A percentile compares a stretch with the other conserved stretches of the same genome.
Evolutionary conservation across 1,140 invertebrate genomes (phyloP).

Genomic region (Oryctes rhinoceros): DNA sequence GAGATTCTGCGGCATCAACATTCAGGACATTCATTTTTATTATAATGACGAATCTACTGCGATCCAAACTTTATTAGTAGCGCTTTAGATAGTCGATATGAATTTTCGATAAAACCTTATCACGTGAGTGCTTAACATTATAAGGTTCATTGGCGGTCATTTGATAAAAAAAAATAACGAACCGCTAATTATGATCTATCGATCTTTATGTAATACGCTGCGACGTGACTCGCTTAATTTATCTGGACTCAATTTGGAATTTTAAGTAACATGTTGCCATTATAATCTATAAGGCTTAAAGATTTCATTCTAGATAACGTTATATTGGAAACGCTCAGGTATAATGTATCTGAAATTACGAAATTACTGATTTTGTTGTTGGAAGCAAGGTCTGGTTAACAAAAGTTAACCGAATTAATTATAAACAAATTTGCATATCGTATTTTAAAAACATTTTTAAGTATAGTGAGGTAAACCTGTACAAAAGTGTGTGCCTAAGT

Average conservation of each 20-base stretch:
- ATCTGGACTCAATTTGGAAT: background rate
- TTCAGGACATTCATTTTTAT: background rate
- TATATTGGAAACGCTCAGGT: background rate
- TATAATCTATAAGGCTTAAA: background rate
- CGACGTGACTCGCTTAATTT: background rate
- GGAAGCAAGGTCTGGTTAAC: no score
- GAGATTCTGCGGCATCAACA: background rate
- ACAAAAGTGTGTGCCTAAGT: no score
- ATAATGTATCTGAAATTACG: no score
- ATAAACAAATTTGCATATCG: no score
- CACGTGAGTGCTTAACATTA: background rate
- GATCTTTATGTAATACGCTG: background rate
- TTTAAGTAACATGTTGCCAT: background rate
- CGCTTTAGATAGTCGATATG: background rate
- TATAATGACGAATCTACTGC: background rate
- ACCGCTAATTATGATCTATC: background rate
- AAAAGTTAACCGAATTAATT: no score
- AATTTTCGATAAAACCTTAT: background rate
- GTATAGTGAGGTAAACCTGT: no score
- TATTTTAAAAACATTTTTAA: no score
- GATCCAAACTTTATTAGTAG: background rate
- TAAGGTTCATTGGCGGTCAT: background rate
- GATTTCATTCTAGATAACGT: background rate
- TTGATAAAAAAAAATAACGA: slow-evolving; percentile 20
- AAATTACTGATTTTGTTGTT: no score